Evolutionary conservation across 2,888 invertebrate genomes (phyloP), one percentile per base, ranked within the genome.

Genomic region (Drymonia ruficornis): DNA sequence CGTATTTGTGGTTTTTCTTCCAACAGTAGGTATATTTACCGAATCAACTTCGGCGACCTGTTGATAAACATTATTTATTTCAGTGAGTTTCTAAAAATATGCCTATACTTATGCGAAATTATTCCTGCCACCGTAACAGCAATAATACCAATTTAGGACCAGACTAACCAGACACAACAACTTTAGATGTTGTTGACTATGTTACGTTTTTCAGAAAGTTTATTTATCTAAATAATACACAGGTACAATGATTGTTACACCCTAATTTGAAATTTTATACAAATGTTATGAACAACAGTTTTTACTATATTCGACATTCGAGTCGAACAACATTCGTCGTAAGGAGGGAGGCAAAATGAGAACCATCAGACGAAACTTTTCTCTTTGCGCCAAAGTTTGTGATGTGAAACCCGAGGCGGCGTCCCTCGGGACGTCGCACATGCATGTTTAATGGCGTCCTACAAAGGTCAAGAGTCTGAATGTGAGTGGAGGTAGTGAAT

Each of bases 361-460:
- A 84, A 78, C 80, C 81, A 83, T 81, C 80, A 80, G 71, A 70
- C 66, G 54, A 82, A 90, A 89, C 85, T 89, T 91, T 88, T 89
- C 88, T 86, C 86, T 89, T 87, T 86, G 84, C 83, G 76, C 72
- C 63, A 83, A 87, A 87, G 84, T 88, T 89, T 87, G 80, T 82
- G 81, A 87, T 84, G 84, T 83, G 84, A 83, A 81, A 80, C 80
- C 79, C 79, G 82, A 72, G 76, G 81, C 80, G 74, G 76, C 53
- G 64, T 84, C 89, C 83, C 85, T 70, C 67, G 86, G 86, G 89
- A 86, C 79, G 72, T 76, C 76, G 76, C 74, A 80, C 87, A 87
- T 91, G 87, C 90, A 91, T 89, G 86, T 90, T 90, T 91, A 89
- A 91, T 91, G 84, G 83, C 83, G 83, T 86, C 87, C 87, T 89